These are phyloP conservation scores for Cyclura pinguis DNA, from an alignment of 2,797 vertebrate species.

Conservation along the genomic window DNA sequence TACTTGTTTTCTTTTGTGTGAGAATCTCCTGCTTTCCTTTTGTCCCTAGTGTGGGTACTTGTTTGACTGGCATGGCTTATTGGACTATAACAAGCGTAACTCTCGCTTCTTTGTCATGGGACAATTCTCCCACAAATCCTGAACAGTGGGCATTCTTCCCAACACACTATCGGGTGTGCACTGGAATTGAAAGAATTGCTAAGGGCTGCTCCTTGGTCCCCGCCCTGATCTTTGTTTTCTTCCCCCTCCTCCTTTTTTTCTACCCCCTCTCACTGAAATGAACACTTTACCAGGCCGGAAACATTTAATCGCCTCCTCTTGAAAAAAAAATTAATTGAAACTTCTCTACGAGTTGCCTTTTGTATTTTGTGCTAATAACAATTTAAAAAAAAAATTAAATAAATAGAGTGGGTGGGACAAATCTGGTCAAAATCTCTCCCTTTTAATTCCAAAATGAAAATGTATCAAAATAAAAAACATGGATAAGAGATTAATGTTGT, in stretches of 20 bases:
- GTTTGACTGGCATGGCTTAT: conserved; percentile 99
- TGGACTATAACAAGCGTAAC: conserved; percentile 99
- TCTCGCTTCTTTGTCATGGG: conserved; percentile 93
- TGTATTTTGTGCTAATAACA: conserved; percentile 82
- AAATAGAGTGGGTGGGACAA: conserved; percentile 45
- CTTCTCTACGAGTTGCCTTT: conserved; percentile 95
- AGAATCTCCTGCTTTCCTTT: conserved; percentile 96
- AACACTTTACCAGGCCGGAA: conserved; percentile 99
- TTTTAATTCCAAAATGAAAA: conserved; percentile 69
- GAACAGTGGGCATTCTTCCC: conserved; percentile 96
- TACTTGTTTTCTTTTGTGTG: conserved; percentile 99
- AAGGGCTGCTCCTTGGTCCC: conserved; percentile 89
- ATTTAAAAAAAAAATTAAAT: conserved; percentile 61
- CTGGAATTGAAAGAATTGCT: conserved; percentile 94
- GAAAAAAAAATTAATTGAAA: conserved; percentile 97
- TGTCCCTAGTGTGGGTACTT: conserved; percentile 92
- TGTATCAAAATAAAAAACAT: conserved; percentile 27
- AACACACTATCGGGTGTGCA: conserved; percentile 96
- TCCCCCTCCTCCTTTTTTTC: conserved; percentile 70
- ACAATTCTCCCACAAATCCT: conserved; percentile 99
- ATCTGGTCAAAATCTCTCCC: conserved; percentile 71
- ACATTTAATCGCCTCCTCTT: conserved; percentile 99
- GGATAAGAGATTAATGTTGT: neutral
- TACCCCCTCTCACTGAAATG: conserved; percentile 87
- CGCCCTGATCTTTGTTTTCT: conserved; percentile 88